A percentile compares a stretch with the other conserved stretches of the same genome.
Conservation (phyloP, 2,113 vertebrate genomes). For the Ptilonorhynchus violaceus region DNA sequence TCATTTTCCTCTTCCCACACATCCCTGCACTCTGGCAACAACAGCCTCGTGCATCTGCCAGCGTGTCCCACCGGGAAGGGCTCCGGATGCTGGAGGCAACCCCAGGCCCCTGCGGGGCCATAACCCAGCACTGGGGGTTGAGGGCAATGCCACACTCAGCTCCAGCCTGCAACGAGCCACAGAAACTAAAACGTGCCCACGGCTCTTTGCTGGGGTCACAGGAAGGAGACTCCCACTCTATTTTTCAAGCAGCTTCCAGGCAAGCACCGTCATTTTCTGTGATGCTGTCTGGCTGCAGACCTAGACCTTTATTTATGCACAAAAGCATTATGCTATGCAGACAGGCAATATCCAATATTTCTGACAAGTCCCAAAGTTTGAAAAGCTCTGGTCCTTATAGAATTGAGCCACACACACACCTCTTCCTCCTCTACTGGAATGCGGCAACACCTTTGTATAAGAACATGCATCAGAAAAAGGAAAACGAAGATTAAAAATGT, state of each 20-base stretch:
- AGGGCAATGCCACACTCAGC: fast-evolving
- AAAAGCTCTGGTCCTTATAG: neutral
- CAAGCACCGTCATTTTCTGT: fast-evolving
- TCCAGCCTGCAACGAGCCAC: fast-evolving
- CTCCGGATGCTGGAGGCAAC: neutral
- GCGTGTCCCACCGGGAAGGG: fast-evolving
- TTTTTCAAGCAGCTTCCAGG: neutral
- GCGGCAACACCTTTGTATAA: neutral
- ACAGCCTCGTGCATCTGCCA: fast-evolving
- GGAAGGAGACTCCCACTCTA: neutral
- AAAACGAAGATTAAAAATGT: neutral
- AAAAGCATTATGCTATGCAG: neutral
- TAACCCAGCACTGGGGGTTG: fast-evolving
- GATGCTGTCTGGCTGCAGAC: neutral
- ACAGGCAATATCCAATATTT: fast-evolving
- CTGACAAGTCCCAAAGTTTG: neutral
- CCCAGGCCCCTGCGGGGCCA: neutral
- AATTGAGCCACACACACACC: fast-evolving
- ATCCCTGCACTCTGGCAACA: neutral
- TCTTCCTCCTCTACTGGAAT: neutral
- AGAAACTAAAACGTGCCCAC: fast-evolving
- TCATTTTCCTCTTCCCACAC: neutral
- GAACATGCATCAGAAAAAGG: neutral
- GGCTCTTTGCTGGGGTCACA: neutral
- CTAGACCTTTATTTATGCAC: neutral